Percentiles rank a stretch among this genome's conserved stretches.
phyloP scores from a whole-genome alignment of 2,888 invertebrate genomes.

The Tanaodytes sp. region DNA sequence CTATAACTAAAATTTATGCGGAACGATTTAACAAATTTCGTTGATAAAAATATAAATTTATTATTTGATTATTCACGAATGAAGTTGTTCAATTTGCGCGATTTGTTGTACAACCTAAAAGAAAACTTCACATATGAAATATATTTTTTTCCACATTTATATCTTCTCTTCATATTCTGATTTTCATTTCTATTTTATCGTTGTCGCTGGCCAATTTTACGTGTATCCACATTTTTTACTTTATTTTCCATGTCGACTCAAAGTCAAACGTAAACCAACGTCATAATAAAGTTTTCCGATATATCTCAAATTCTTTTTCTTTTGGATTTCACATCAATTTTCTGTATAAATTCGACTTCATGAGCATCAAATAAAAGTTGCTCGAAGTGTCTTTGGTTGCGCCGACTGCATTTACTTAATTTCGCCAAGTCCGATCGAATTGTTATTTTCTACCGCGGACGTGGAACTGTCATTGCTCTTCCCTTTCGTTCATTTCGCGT shows the following conservation, averaged over 20 bases:
- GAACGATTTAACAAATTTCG: no score
- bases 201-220: no score
- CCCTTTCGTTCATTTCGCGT: not conserved
- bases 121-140: no score
- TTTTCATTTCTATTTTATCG: no score
- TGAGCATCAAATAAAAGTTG: slow-evolving; percentile 17
- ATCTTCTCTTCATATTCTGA: no score
- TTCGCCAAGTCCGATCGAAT: not conserved
- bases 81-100: no score
- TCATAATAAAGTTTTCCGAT: slow-evolving; percentile 7
- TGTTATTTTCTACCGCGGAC: not conserved
- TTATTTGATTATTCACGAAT: no score
- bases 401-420: slow-evolving; percentile 2
- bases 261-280: not conserved
- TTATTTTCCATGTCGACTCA: slow-evolving; percentile 6
- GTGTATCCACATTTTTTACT: not conserved
- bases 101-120: no score
- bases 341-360: not conserved
- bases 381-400: not conserved
- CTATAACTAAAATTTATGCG: no score
- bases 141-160: no score
- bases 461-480: not conserved
- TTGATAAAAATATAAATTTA: no score
- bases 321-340: not conserved
- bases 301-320: slow-evolving; percentile 11